Evolutionary conservation across 2,888 invertebrate genomes (phyloP).

Genomic region (Halictus ligatus): DNA sequence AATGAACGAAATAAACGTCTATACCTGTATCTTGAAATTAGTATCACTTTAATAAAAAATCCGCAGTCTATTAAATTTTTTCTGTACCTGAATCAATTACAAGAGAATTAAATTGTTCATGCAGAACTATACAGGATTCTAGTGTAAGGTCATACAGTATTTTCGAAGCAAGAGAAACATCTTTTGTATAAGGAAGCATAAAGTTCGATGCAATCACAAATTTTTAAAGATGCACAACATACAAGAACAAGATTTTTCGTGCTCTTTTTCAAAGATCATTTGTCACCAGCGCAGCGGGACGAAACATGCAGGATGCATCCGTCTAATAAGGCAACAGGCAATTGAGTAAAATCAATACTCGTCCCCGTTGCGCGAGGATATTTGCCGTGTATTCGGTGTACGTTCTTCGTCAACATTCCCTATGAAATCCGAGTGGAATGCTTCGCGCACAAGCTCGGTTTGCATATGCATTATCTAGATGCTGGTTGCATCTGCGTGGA

Average conservation of each 20-base stretch:
- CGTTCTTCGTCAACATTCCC: constrained; percentile 35
- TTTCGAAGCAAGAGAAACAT: too few species aligned
- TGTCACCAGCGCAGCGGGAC: background rate
- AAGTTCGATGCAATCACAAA: background rate
- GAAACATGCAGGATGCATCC: background rate
- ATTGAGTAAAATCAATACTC: constrained; percentile 3
- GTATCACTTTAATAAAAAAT: too few species aligned
- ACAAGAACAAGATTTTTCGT: background rate
- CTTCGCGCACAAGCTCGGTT: constrained; percentile 28
- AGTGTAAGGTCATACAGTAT: too few species aligned
- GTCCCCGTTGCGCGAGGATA: background rate
- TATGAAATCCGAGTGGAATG: constrained; percentile 49
- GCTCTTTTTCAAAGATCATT: background rate
- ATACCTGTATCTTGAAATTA: too few species aligned
- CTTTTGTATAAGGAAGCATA: background rate
- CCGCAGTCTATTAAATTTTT: too few species aligned
- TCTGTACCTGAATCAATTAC: background rate
- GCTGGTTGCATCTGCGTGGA: constrained; percentile 28
- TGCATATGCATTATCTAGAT: constrained; percentile 45
- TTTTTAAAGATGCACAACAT: background rate
- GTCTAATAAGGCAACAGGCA: background rate
- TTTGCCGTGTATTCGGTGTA: background rate
- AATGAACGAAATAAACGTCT: too few species aligned
- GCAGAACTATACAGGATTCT: too few species aligned
- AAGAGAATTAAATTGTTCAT: background rate